A percentile compares a stretch with the other conserved stretches of the same genome.
phyloP scores from a whole-genome alignment of 2,797 vertebrate genomes.

The Telmatherina bonti region DNA sequence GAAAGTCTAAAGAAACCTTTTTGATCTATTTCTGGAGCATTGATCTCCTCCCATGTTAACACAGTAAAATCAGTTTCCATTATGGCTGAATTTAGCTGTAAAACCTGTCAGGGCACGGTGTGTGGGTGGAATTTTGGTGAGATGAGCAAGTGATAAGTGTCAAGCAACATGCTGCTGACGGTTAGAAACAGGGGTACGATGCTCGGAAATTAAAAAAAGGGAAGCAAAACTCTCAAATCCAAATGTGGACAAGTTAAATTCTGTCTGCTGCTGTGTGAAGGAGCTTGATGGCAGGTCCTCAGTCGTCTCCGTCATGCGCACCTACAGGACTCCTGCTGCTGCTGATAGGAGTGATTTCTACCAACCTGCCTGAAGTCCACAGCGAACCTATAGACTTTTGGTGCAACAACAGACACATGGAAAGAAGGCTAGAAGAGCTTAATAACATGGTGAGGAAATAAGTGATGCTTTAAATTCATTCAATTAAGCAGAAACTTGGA shows the following conservation, averaged over 20 bases:
- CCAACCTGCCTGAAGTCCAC: slow-evolving; percentile 43
- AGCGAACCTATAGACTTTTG: slow-evolving; percentile 55
- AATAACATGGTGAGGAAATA: slow-evolving; percentile 55
- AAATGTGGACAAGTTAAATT: not conserved
- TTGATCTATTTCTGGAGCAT: not conserved
- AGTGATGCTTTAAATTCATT: not conserved
- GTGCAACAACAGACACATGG: slow-evolving; percentile 42
- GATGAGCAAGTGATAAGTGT: not conserved
- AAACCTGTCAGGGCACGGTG: slow-evolving; percentile 10
- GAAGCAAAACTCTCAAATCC: not conserved
- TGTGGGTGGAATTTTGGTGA: slow-evolving; percentile 18
- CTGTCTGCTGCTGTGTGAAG: not conserved
- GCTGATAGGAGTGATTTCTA: slow-evolving; percentile 63
- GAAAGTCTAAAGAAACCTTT: too few species aligned
- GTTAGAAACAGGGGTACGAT: not conserved
- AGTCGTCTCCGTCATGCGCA: slow-evolving; percentile 25
- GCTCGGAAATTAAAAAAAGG: not conserved
- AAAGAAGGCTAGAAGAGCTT: slow-evolving; percentile 7
- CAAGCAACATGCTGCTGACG: fast-evolving
- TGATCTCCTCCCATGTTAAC: not conserved
- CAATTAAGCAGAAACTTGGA: too few species aligned
- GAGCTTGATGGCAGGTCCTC: slow-evolving; percentile 31
- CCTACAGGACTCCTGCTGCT: slow-evolving; percentile 63
- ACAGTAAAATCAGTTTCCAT: too few species aligned
- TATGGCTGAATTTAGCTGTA: not conserved